Conservation (phyloP, 2,113 vertebrate species). For the Misgurnus mizolepis region DNA sequence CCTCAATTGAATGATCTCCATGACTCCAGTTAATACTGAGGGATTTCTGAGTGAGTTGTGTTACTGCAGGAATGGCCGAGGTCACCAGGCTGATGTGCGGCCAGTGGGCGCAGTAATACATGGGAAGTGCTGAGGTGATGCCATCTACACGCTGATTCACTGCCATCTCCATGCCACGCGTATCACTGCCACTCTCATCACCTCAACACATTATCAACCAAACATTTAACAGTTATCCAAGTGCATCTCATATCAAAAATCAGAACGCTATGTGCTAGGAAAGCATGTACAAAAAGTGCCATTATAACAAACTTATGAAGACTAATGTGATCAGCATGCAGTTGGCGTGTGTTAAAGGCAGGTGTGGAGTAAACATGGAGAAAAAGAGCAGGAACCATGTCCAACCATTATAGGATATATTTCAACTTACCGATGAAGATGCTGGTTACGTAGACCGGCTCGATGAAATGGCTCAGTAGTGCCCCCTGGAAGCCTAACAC, state of each 20-base stretch:
- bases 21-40: conserved; percentile 87
- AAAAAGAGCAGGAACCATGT: neutral
- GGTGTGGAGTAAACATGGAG: neutral
- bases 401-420: neutral
- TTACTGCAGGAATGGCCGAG: conserved; percentile 60
- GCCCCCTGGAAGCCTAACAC: conserved; percentile 93
- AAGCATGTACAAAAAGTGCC: neutral
- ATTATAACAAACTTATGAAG: too few relatives aligned
- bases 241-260: neutral
- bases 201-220: conserved; percentile 70
- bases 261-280: too few relatives aligned
- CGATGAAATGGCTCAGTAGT: conserved; percentile 90
- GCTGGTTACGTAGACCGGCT: conserved; percentile 86
- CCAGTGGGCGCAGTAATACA: conserved; percentile 85
- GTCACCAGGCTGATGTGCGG: conserved; percentile 81
- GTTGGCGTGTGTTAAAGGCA: too few relatives aligned
- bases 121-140: conserved; percentile 81
- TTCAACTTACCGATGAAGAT: conserved; percentile 85
- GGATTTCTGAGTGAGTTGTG: conserved; percentile 50
- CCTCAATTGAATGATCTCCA: conserved; percentile 82
- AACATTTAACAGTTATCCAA: neutral
- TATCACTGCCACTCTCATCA: conserved; percentile 75
- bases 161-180: conserved; percentile 83
- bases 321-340: too few relatives aligned
- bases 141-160: conserved; percentile 84